Evolutionary conservation across 2,888 invertebrate genomes (phyloP), one percentile per base, ranked within the genome.

Genomic region (Cordilura impudica): DNA sequence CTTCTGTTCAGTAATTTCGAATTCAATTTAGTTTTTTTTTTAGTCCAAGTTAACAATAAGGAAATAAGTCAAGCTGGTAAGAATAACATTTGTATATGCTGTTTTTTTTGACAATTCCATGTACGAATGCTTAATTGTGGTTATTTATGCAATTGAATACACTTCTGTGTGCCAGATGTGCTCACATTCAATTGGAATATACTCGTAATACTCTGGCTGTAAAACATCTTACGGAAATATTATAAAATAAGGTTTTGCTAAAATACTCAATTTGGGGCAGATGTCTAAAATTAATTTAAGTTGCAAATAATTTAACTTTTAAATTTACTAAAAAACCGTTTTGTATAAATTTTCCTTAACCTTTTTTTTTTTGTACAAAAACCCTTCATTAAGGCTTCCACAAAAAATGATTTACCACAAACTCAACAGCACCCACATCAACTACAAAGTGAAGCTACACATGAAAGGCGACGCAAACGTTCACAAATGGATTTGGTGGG

Each of bases 401-500:
- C 49, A 63, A 63, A 49, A 8, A 18, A 60, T 8, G 61, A 45
- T 5, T 61, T 63, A 18, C 70, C 63, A 29, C 61, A 75, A 19
- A 14, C 19, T 2, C 54, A 65, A 5, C 81, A 69, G 0, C 23
- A 60, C n/a, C 67, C 63, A 1, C 77, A 47, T 8, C 78, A 67
- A 14, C 60, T 5, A 1, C 61, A 31, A 53, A 63, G 39, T 61
- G 49, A 79, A 65, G 81, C 63, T 76, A 60, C 16, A 4, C 49
- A 75, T 14, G 82, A 87, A 65, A 83, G 83, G 53, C 85, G 88
- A n/a, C 86, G 84, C 60, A 87, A 87, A 81, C 82, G 83, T 45
- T 84, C 83, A 4, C 82, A 84, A 31, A 84, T 85, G 63, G 87
- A 85, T 70, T 86, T 78, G 83, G 82, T 58, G 83, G n/a, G 82